Base-by-base conservation (phyloP, 2,888 invertebrate genomes). In the Schizotus pectinicornis region DNA sequence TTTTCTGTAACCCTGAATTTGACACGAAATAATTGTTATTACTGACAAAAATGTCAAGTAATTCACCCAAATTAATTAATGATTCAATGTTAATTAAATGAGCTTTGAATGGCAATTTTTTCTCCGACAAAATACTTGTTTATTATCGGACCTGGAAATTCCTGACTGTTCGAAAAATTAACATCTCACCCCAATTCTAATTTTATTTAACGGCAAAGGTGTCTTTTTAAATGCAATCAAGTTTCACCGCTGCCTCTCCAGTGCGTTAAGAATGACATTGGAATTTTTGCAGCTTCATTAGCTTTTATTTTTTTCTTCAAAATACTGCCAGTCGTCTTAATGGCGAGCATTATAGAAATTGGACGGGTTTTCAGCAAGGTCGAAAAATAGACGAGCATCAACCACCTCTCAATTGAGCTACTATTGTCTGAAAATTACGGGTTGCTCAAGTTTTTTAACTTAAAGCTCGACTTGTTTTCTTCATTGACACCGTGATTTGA, bases 281-380 rank as follows among this genome's bases (percentile, higher is more conserved):
- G 6, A 31, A n/a, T 31, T 37, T 12, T 12, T 37, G 36, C 32
- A 32, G 36, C 30, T 37, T 14, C 11, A 22, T 13, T 13, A n/a
- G 22, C 11, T 37, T 48, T 13, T 35, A 14, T 38, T 48, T 45
- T 47, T 48, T 48, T 11, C 48, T 31, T 31, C 35, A 48, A 47
- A 42, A 46, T 47, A 54, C 54, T 46, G 39, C 47, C 54, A 54
- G 47, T 54, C 36, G 46, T 13, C 36, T 37, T 55, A 55, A 55
- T 49, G 49, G 55, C 49, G 31, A 48, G 22, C 36, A 55, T 55
- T 42, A 49, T 41, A 34, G 31, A 32, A 32, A 37, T 39, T 7
- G 8, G 9, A 39, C 22, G 22, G 22, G 22, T 22, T 22, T 22
- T 22, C 22, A 22, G 22, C 22, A 22, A 22, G 22, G 22, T 22